Conservation (phyloP, 1,140 invertebrate genomes). For the Drosophila malerkotliana region DNA sequence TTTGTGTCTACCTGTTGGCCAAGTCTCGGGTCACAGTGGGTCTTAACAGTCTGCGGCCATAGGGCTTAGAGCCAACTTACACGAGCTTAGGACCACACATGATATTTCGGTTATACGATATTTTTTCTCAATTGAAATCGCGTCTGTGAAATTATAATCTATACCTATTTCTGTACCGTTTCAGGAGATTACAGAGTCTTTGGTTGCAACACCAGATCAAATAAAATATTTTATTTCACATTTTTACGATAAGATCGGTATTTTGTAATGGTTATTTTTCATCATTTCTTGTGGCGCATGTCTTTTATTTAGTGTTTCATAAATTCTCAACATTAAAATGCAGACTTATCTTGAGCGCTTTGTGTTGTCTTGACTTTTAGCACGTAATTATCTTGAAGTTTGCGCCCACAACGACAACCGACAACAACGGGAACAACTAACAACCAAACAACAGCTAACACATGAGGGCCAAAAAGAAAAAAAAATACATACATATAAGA, state of each 20-base stretch:
- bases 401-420: conserved; percentile 50
- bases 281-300: conserved; percentile 16
- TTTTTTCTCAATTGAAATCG: conserved; percentile 40
- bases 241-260: not conserved
- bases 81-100: conserved; percentile 43
- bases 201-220: not conserved
- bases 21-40: conserved; percentile 32
- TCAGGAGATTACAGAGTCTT: conserved; percentile 15
- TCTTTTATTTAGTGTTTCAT: conserved; percentile 30
- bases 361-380: conserved; percentile 70
- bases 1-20: conserved; percentile 24
- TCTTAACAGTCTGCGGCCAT: conserved; percentile 30
- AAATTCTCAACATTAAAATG: conserved; percentile 35
- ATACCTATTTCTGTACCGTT: conserved; percentile 15
- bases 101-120: conserved; percentile 28
- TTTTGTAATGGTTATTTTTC: conserved; percentile 9
- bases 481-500: not conserved
- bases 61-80: conserved; percentile 43
- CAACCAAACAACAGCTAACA: conserved; percentile 28
- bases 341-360: conserved; percentile 64
- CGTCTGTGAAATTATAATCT: conserved; percentile 46
- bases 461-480: conserved; percentile 30
- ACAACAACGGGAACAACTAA: conserved; percentile 24
- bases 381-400: conserved; percentile 69
- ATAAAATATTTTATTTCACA: conserved; percentile 18